Conservation (phyloP, 2,113 vertebrate species). For the Pipra filicauda region DNA sequence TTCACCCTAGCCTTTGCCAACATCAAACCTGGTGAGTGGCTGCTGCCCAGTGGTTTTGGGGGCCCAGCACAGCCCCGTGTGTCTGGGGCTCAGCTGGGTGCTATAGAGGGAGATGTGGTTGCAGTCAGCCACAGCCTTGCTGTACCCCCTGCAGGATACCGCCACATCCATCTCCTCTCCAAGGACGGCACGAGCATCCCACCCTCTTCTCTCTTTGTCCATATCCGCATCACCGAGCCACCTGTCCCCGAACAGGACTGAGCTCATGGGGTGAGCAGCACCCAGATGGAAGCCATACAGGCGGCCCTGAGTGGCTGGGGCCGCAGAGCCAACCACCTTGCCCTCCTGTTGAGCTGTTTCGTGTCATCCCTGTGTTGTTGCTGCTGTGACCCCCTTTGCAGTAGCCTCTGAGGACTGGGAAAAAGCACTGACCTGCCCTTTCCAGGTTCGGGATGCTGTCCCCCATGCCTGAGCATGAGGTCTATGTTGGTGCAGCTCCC, state of each 20-base stretch:
- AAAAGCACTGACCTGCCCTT: background rate
- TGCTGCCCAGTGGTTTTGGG: background rate
- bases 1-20: constrained; percentile 88
- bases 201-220: constrained; percentile 89
- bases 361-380: background rate
- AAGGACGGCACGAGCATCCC: constrained; percentile 89
- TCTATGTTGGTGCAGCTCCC: background rate
- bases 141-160: constrained; percentile 81
- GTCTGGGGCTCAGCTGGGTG: background rate
- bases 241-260: background rate
- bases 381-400: background rate
- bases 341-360: background rate
- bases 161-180: constrained; percentile 92
- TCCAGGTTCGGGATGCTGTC: background rate
- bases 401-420: background rate
- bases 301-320: accelerated
- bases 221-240: constrained; percentile 74
- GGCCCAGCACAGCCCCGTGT: accelerated
- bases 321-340: background rate
- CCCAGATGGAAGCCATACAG: background rate
- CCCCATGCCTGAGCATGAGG: background rate
- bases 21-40: constrained; percentile 85
- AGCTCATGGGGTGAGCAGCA: background rate
- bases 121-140: background rate
- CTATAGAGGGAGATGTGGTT: background rate